Conservation (phyloP, 2,888 invertebrate genomes). For the Resseliella maxima region DNA sequence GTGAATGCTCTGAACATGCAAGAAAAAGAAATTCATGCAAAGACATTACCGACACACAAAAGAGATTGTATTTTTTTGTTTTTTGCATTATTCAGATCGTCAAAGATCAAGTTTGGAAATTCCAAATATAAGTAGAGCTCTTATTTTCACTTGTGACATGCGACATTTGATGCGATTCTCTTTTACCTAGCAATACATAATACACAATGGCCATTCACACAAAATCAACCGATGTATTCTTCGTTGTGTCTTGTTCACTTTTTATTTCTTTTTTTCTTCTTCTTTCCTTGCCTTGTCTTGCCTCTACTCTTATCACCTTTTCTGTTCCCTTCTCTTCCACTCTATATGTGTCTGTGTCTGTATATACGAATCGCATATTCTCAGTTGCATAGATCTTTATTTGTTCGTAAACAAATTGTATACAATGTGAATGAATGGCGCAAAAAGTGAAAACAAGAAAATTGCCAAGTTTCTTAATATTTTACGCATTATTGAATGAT, state of each 20-base stretch:
- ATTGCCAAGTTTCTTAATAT: constrained; percentile 32
- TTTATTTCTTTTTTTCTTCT: background rate
- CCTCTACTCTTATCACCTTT: too few relatives aligned
- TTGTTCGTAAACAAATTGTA: constrained; percentile 4
- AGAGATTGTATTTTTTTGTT: background rate
- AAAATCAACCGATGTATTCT: background rate
- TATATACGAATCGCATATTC: too few relatives aligned
- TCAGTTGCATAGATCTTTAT: background rate
- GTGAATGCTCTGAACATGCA: background rate
- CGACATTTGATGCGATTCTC: background rate
- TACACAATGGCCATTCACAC: background rate
- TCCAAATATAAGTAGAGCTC: background rate
- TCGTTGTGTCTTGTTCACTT: background rate
- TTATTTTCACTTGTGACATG: background rate
- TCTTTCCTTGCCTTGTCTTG: background rate
- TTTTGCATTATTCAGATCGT: background rate
- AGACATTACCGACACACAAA: background rate
- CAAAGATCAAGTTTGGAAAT: background rate
- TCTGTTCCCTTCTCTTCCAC: too few relatives aligned
- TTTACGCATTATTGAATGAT: constrained; percentile 37
- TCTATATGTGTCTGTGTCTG: too few relatives aligned
- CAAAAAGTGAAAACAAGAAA: background rate
- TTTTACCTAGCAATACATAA: background rate
- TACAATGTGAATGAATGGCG: constrained; percentile 8
- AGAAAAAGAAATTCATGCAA: background rate